Evolutionary conservation across 2,797 vertebrate genomes (phyloP).

Genomic region (Strix occidentalis): DNA sequence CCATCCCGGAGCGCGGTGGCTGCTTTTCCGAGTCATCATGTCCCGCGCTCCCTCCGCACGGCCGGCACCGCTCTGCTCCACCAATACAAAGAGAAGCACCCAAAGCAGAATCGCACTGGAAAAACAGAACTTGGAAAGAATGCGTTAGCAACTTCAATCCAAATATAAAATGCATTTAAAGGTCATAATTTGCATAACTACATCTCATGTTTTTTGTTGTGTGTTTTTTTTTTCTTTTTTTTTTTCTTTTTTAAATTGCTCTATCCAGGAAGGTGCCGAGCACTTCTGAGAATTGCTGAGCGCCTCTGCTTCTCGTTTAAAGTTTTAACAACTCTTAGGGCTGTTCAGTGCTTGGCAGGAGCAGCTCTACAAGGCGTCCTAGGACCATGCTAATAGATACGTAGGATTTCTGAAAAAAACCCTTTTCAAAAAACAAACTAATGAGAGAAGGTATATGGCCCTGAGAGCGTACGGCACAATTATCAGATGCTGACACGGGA

Average conservation of each 20-base stretch:
- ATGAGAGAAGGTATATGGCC: neutral
- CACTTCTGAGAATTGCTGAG: neutral
- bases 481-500: fast-evolving
- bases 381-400: neutral
- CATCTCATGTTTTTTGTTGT: conserved; percentile 61
- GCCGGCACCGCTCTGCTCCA: neutral
- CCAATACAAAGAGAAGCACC: conserved; percentile 21
- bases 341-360: neutral
- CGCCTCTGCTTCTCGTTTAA: neutral
- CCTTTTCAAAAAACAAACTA: neutral
- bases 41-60: neutral
- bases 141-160: conserved; percentile 48
- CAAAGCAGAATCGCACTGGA: conserved; percentile 5
- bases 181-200: conserved; percentile 65
- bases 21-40: neutral
- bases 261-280: conserved; percentile 14
- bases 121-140: conserved; percentile 63
- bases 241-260: neutral
- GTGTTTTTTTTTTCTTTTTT: neutral
- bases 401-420: neutral
- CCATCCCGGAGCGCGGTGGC: neutral
- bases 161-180: conserved; percentile 67
- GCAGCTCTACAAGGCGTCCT: neutral
- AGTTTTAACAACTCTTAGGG: neutral
- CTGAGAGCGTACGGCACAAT: neutral